Base-by-base conservation (phyloP, 2,888 invertebrate genomes). In the Tinea pellionella region DNA sequence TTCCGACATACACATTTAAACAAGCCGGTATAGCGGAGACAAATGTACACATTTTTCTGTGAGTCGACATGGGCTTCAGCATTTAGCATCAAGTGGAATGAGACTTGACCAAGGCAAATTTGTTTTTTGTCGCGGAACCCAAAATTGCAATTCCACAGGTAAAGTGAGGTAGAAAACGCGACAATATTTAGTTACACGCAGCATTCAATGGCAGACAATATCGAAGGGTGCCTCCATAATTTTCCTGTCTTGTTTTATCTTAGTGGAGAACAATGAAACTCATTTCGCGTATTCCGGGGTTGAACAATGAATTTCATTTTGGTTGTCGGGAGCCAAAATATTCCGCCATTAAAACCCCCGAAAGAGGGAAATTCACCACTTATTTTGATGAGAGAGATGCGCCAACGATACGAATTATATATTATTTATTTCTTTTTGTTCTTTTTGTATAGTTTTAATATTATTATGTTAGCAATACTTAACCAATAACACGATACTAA, bases 161-260 rank as follows among this genome's bases (percentile, higher is more conserved):
- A 57, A 56, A 11, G 15, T 29, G 11, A n/a, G 57, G 18, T 13
- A 64, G 69, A 74, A 75, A 70, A 67, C 63, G 71, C 71, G 69
- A 67, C 78, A 74, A 77, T 79, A 77, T 77, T 76, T 71, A 74
- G 68, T 72, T 69, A 73, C 69, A 59, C 70, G 29, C 69, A 63
- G 71, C 72, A 68, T 72, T 76, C 69, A 80, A 77, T 78, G 80
- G 74, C 75, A 69, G 72, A 70, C 74, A 77, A 75, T 71, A 74
- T 71, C 73, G 70, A 67, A 67, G 65, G 66, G 69, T 71, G 66
- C 66, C 75, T 67, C 74, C 70, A 77, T 84, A 84, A 84, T 84
- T 84, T 83, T 83, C 83, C 83, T 83, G 60, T 13, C 74, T 74
- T 80, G 78, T 80, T 81, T 79, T 78, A 80, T 79, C 81, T 75